These are phyloP conservation scores for Caenorhabditis imperialis DNA, from an alignment of 2,888 invertebrate species.

Conservation along the genomic window DNA sequence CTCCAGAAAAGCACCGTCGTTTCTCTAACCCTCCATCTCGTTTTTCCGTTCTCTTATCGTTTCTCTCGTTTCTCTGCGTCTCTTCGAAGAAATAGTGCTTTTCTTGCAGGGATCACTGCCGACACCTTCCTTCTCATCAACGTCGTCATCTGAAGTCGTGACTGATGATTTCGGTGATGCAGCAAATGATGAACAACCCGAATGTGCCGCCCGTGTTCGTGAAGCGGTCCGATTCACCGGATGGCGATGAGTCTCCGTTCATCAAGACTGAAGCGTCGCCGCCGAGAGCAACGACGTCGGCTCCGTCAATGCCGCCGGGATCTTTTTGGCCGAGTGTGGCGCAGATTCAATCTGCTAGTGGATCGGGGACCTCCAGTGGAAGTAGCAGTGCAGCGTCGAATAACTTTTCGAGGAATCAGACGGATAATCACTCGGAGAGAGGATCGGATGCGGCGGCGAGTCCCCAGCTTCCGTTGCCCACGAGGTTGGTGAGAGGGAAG, in stretches of 20 bases:
- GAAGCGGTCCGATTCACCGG: conserved; percentile 27
- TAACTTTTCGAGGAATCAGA: conserved; percentile 20
- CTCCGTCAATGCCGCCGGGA: conserved; percentile 6
- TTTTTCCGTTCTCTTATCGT: background rate
- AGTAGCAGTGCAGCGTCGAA: conserved; percentile 29
- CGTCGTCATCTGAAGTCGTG: conserved; percentile 9
- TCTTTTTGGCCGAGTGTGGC: conserved; percentile 19
- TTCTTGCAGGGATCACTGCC: conserved; percentile 20
- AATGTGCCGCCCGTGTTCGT: conserved; percentile 25
- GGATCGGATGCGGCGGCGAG: conserved; percentile 42
- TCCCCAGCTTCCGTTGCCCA: conserved; percentile 35
- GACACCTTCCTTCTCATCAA: background rate
- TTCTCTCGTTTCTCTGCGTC: conserved; percentile 6
- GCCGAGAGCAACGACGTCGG: background rate
- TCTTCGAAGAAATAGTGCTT: conserved; percentile 33
- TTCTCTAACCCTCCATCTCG: too few relatives aligned
- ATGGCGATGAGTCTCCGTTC: conserved; percentile 17
- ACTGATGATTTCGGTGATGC: conserved; percentile 54
- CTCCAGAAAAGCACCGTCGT: conserved; percentile 29
- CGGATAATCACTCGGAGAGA: conserved; percentile 37
- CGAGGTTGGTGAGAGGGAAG: conserved; percentile 36
- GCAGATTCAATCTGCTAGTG: conserved; percentile 23
- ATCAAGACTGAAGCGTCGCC: conserved; percentile 8
- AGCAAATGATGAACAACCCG: conserved; percentile 51
- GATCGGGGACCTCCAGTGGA: conserved; percentile 31